Conservation (phyloP, 2,888 invertebrate species). For the Deilephila elpenor region DNA sequence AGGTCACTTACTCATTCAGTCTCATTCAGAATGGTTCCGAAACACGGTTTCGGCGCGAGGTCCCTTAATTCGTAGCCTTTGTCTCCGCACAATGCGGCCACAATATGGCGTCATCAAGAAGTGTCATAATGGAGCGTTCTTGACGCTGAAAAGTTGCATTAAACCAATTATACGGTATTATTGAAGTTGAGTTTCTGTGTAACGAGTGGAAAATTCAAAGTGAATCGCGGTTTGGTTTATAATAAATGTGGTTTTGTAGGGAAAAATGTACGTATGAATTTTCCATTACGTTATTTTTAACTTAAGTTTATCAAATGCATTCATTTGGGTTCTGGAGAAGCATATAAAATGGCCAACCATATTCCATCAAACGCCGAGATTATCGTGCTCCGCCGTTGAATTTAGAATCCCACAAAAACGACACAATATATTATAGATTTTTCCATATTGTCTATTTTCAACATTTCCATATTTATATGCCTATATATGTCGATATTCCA, state of each 20-base stretch:
- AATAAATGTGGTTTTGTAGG: too few relatives aligned
- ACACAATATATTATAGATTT: too few relatives aligned
- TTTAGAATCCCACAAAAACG: too few relatives aligned
- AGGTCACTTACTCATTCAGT: not conserved
- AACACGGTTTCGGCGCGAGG: constrained; percentile 4
- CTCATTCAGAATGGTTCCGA: constrained; percentile 7
- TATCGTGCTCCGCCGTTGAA: too few relatives aligned
- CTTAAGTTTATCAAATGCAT: too few relatives aligned
- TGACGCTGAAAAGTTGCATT: constrained; percentile 17
- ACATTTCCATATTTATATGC: too few relatives aligned
- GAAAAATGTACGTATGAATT: not conserved
- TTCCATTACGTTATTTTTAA: not conserved
- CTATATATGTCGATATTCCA: too few relatives aligned
- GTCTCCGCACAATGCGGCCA: constrained; percentile 41
- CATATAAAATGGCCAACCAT: too few relatives aligned
- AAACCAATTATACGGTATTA: constrained; percentile 5
- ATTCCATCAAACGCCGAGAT: too few relatives aligned
- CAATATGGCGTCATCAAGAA: constrained; percentile 40
- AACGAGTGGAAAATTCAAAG: not conserved
- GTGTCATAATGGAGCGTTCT: constrained; percentile 38
- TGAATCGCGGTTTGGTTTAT: not conserved
- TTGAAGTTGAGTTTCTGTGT: not conserved
- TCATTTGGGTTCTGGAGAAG: too few relatives aligned
- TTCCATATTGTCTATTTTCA: too few relatives aligned
- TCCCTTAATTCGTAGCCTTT: constrained; percentile 42